A percentile compares a stretch with the other conserved stretches of the same genome.
Conservation (phyloP, 2,888 invertebrate genomes). For the Apodemia hepburni region DNA sequence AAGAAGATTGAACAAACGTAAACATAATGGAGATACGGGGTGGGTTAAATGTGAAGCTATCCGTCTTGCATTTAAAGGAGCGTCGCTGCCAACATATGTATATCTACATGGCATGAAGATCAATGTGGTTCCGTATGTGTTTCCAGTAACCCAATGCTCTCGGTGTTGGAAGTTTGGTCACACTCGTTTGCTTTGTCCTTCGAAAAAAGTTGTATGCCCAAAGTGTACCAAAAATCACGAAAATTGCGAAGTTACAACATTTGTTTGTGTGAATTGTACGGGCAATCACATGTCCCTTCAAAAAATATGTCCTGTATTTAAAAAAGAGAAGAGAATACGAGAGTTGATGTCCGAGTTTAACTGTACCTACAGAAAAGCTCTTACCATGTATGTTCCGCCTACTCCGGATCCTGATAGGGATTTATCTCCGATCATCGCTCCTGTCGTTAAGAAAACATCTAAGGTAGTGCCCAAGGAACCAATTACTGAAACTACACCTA, state of each 20-base stretch:
- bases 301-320: conserved; percentile 27
- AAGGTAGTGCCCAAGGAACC: no score
- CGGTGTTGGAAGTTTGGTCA: conserved; percentile 28
- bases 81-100: conserved; percentile 24
- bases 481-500: no score
- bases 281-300: conserved; percentile 29
- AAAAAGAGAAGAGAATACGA: conserved; percentile 30
- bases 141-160: conserved; percentile 30
- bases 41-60: conserved; percentile 23
- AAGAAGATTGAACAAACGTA: conserved; percentile 21
- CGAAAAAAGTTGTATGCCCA: conserved; percentile 24
- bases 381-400: conserved; percentile 21
- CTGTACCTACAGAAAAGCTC: conserved; percentile 29
- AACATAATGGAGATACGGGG: background rate
- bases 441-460: background rate
- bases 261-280: conserved; percentile 29
- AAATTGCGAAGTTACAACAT: conserved; percentile 26
- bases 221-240: conserved; percentile 27
- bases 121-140: conserved; percentile 26
- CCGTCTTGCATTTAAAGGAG: conserved; percentile 26
- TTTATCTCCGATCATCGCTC: background rate
- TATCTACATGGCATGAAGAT: conserved; percentile 20
- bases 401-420: background rate
- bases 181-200: conserved; percentile 21
- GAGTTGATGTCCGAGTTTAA: conserved; percentile 32